Conservation (phyloP, 2,888 invertebrate genomes). For the Aethes cnicana region DNA sequence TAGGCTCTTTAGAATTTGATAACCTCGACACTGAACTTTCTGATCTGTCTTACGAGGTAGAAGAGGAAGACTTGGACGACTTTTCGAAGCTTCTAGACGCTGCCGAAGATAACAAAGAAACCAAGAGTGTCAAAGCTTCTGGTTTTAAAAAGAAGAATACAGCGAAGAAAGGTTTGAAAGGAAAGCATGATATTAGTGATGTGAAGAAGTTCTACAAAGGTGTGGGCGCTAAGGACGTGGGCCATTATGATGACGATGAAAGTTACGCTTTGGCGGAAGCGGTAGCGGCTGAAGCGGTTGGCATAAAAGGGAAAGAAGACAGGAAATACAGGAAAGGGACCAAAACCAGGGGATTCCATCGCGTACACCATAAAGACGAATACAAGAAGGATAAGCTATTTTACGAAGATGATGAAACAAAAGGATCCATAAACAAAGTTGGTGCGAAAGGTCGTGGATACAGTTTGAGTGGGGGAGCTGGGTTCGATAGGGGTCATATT, state of each 20-base stretch:
- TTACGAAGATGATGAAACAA: constrained; percentile 80
- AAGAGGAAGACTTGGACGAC: constrained; percentile 62
- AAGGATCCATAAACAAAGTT: constrained; percentile 73
- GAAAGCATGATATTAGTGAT: constrained; percentile 56
- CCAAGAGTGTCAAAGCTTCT: constrained; percentile 43
- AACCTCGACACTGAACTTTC: constrained; percentile 59
- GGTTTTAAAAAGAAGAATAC: constrained; percentile 59
- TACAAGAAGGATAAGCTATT: constrained; percentile 83
- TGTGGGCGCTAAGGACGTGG: constrained; percentile 53
- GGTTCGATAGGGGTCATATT: constrained; percentile 60
- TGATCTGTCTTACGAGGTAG: constrained; percentile 58
- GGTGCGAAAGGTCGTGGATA: constrained; percentile 75
- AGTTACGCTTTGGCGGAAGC: constrained; percentile 66
- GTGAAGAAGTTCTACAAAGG: constrained; percentile 60
- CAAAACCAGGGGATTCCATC: constrained; percentile 82
- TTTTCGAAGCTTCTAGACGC: constrained; percentile 53
- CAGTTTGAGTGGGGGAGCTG: constrained; percentile 67
- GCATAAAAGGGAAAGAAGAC: constrained; percentile 66
- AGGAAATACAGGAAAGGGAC: constrained; percentile 79
- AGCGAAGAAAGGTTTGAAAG: constrained; percentile 51
- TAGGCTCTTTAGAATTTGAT: constrained; percentile 56
- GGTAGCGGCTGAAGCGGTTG: constrained; percentile 60
- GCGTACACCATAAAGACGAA: constrained; percentile 83
- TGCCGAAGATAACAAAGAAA: constrained; percentile 42
- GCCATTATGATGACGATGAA: constrained; percentile 62